Conservation (phyloP, 2,113 vertebrate species). For the Podilymbus podiceps region DNA sequence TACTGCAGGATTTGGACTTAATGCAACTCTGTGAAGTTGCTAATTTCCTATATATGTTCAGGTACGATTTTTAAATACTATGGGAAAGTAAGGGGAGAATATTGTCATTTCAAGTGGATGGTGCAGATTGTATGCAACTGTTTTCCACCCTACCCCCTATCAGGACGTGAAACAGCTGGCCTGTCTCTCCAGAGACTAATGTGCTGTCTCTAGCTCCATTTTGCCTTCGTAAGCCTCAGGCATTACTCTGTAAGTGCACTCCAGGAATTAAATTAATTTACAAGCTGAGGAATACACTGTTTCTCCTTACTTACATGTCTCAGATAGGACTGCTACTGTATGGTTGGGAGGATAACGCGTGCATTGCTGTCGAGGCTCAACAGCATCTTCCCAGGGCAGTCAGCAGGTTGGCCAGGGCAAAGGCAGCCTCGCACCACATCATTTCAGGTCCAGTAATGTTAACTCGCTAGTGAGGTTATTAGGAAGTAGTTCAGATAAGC, state of each 20-base stretch:
- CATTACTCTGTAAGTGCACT: constrained; percentile 43
- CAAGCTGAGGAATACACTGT: constrained; percentile 10
- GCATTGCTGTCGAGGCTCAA: background rate
- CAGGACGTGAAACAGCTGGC: constrained; percentile 8
- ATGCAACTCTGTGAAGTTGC: background rate
- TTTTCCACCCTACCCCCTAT: background rate
- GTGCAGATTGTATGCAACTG: background rate
- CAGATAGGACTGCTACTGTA: constrained; percentile 17
- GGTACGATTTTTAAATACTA: background rate
- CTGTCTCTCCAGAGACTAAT: constrained; percentile 24
- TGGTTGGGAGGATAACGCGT: background rate
- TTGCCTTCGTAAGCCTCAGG: constrained; percentile 33
- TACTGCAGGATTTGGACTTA: background rate
- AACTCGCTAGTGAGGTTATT: background rate
- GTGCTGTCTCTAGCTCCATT: constrained; percentile 14
- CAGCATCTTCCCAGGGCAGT: background rate
- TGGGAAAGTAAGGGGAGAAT: background rate
- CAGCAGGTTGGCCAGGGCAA: background rate
- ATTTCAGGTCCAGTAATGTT: background rate
- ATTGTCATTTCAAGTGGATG: background rate
- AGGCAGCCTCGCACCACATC: background rate
- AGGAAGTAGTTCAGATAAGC: background rate
- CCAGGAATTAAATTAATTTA: constrained; percentile 61
- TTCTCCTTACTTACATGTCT: constrained; percentile 41
- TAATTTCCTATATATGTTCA: background rate